phyloP scores from a whole-genome alignment of 2,113 vertebrate species.

The Etheostoma spectabile region DNA sequence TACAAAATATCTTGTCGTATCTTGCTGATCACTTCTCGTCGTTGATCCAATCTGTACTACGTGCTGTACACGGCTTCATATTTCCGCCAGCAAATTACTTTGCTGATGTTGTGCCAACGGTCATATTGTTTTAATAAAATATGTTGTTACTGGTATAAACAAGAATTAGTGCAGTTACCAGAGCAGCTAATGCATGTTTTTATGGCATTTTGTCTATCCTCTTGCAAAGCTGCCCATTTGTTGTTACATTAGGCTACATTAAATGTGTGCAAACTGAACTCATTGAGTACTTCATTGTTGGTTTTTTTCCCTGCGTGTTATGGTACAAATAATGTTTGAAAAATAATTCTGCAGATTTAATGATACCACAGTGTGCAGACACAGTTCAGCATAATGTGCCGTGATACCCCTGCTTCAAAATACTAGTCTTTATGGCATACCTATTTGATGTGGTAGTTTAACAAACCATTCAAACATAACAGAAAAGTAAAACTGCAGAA shows the following conservation, averaged over 20 bases:
- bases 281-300: not conserved
- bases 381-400: not conserved
- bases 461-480: slow-evolving; percentile 9
- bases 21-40: not conserved
- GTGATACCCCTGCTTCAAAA: slow-evolving; percentile 7
- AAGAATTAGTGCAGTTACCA: slow-evolving; percentile 12
- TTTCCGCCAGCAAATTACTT: not conserved
- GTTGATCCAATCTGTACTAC: not conserved
- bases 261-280: not conserved
- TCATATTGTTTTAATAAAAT: slow-evolving; percentile 2
- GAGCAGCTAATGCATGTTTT: not conserved
- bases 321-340: slow-evolving; percentile 3
- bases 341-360: not conserved
- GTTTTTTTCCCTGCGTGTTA: not conserved
- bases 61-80: not conserved
- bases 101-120: not conserved
- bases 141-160: not conserved
- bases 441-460: too few species aligned
- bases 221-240: not conserved
- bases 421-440: not conserved
- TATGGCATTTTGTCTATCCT: not conserved
- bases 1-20: not conserved
- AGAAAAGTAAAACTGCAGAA: slow-evolving; percentile 21
- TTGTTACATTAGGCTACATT: not conserved
- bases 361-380: not conserved